A percentile compares a stretch with the other conserved stretches of the same genome.
phyloP scores from a whole-genome alignment of 1,140 invertebrate genomes.

The Lysiphlebus fabarum region DNA sequence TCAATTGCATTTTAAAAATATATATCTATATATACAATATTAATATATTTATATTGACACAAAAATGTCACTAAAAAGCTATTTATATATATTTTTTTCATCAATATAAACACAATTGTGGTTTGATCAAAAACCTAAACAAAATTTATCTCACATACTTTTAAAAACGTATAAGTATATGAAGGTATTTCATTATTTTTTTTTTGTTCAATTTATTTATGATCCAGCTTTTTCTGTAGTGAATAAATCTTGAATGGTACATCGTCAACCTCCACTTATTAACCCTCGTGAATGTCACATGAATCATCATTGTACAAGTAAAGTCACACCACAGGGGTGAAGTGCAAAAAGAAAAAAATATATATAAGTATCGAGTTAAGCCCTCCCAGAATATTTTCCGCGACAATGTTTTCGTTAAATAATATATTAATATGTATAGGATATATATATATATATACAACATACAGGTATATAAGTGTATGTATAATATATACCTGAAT shows the following conservation, averaged over 20 bases:
- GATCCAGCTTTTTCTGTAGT: slow-evolving; percentile 4
- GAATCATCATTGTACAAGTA: slow-evolving; percentile 21
- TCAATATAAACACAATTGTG: no score
- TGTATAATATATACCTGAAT: slow-evolving; percentile 4
- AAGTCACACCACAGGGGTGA: slow-evolving; percentile 20
- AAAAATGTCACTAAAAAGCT: no score
- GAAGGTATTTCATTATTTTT: background rate
- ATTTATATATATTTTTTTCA: no score
- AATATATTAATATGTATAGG: background rate
- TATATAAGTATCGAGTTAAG: background rate
- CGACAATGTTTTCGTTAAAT: slow-evolving; percentile 14
- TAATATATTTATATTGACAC: no score
- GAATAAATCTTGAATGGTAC: slow-evolving; percentile 7
- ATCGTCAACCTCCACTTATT: slow-evolving; percentile 24
- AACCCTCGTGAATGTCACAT: slow-evolving; percentile 16
- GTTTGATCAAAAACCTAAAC: slow-evolving; percentile 19
- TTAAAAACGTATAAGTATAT: background rate
- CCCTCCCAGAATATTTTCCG: slow-evolving; percentile 21
- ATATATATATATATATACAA: background rate
- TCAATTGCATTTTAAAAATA: no score
- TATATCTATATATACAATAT: no score
- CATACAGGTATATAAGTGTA: slow-evolving; percentile 2
- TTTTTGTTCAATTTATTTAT: slow-evolving; percentile 8
- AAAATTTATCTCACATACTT: slow-evolving; percentile 4
- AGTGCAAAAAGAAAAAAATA: background rate